Evolutionary conservation across 2,113 vertebrate genomes (phyloP), one percentile per base, ranked within the genome.

Genomic region (Piprites chloris): DNA sequence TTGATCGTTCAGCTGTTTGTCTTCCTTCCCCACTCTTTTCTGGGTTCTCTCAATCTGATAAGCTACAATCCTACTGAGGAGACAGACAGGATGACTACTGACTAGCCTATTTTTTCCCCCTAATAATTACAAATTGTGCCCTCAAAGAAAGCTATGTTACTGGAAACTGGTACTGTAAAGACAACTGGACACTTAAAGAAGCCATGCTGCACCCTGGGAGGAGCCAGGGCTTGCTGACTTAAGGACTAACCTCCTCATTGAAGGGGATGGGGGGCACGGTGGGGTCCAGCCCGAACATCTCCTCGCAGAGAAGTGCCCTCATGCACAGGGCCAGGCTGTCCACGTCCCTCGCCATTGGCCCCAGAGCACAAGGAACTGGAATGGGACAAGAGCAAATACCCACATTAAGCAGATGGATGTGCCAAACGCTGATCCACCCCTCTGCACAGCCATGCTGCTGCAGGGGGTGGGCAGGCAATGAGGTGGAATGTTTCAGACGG

Each of bases 201-300:
- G 55, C 39, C 0, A 1, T 42, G 53, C 30, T 74, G 81, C 39
- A n/a, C 41, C 46, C 47, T 30, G 35, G n/a, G 18, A 84, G 28
- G 49, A 80, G 1, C 14, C 12, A 30, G 44, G 23, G 9, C 16
- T 67, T 39, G 21, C 50, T 32, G 26, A 62, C 3, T 8, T 72
- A 28, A 76, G n/a, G 14, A 30, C 94, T 96, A 84, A 99, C 98
- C 97, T 98, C 73, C 75, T 97, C 89, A 10, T 98, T 94, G 59
- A 99, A 99, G 62, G 98, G 98, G 46, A 99, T 15, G 0, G 99
- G 99, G 12, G 99, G 99, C 58, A 99, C 97, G 0, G 97, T 98
- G 90, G 99, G 98, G 82, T 99, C 99, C 97, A 99, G 95, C 22
- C 35, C 89, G 95, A 99, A 99, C 99, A 99, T 98, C 91, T 99